Base-by-base conservation (phyloP, 2,888 invertebrate genomes). In the Trachelus iudaicus region DNA sequence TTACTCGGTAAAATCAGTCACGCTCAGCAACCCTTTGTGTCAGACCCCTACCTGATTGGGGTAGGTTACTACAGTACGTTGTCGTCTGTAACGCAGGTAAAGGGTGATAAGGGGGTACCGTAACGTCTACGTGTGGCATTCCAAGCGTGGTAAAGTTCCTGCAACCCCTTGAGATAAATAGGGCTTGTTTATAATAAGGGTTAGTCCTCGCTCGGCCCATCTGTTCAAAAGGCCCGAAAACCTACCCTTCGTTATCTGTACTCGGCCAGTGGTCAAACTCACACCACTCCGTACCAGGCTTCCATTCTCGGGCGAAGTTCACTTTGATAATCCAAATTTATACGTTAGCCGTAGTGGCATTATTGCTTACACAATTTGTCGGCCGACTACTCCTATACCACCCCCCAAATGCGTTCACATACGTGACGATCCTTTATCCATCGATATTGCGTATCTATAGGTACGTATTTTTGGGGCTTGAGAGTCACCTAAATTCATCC, bases 1-100 rank as follows among this genome's bases (percentile, higher is more conserved):
- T 84, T 83, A 80, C 79, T 83, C 82, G 79, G 78, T 80, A 76
- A 81, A 81, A 68, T 79, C 74, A 75, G 81, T 83, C 82, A 81
- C 82, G 82, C 81, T 74, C 33, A 2, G 34, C 69, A 34, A 73
- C n/a, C 75, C n/a, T 35, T 40, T 31, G 9, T 56, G 9, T 9
- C 56, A 23, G 23, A 56, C 23, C 9, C 6, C 9, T 23, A 23
- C 2, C 56, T 56, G 56, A 56, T 23, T 23, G 56, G 56, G 23
- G 23, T 23, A 23, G 56, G 23, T 23, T 56, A 56, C 56, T 56
- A 23, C 23, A 2, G 56, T 23, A 56, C 23, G 23, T 56, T 56
- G 56, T 23, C 23, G 56, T 9, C 56, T 23, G 56, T 56, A 56
- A 23, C 23, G 23, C 23, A 23, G 56, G 56, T 23, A 23, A 35